A percentile compares a stretch with the other conserved stretches of the same genome.
phyloP scores from a whole-genome alignment of 1,140 invertebrate genomes.

The Zaprionus kolodkinae region DNA sequence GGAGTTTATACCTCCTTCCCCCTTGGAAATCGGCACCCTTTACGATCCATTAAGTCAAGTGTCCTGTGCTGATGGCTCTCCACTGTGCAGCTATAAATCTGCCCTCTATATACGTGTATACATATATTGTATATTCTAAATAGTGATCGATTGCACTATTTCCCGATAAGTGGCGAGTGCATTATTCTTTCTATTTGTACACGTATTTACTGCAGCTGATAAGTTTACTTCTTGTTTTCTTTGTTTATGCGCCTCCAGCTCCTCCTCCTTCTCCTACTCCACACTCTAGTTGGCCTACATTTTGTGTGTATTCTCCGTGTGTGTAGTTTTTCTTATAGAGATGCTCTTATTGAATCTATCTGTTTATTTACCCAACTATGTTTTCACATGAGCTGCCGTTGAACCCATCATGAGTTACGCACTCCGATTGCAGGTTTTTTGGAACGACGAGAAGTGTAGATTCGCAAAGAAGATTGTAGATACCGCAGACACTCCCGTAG shows the following conservation, averaged over 20 bases:
- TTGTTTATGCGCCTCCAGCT: conserved; percentile 61
- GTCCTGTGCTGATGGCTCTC: conserved; percentile 50
- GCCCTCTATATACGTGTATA: background rate
- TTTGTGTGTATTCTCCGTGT: conserved; percentile 13
- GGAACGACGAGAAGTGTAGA: background rate
- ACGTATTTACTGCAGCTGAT: conserved; percentile 52
- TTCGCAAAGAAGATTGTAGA: background rate
- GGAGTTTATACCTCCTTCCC: too few species aligned
- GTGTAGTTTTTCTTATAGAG: conserved; percentile 24
- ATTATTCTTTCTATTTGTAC: conserved; percentile 2
- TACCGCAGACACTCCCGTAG: background rate
- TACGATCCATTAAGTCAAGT: conserved; percentile 67
- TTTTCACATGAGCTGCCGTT: conserved; percentile 65
- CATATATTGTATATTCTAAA: background rate
- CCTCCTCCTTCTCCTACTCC: conserved; percentile 11
- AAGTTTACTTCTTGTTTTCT: conserved; percentile 40
- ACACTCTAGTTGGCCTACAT: conserved; percentile 65
- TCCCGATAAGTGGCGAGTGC: too few species aligned
- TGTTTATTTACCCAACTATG: conserved; percentile 45
- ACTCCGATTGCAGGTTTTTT: conserved; percentile 22
- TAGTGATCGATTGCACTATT: conserved; percentile 61
- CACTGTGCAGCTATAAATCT: conserved; percentile 49
- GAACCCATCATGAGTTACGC: conserved; percentile 42
- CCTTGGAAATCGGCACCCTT: conserved; percentile 22
- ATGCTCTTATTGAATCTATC: conserved; percentile 27